Base-by-base conservation (phyloP, 2,113 vertebrate species). In the Psilopsiagon aurifrons region DNA sequence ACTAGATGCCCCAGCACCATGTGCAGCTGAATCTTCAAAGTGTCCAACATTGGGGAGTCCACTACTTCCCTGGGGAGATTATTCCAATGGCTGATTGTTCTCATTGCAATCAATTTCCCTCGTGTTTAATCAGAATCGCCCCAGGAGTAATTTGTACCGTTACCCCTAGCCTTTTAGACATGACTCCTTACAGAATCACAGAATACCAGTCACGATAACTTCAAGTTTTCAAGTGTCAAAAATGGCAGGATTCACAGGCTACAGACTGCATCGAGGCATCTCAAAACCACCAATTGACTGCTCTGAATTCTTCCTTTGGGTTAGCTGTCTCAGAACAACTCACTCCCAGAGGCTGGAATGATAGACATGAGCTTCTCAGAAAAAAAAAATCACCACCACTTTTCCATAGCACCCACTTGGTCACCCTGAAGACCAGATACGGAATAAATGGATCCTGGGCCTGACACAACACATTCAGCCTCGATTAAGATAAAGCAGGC, bases 191-290 rank as follows among this genome's bases (percentile, higher is more conserved):
- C 57, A 35, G 33, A 59, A 23, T 35, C 57, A 59, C 3, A n/a
- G 20, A 59, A 35, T 24, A 59, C 13, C 33, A 59, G 57, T 59
- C 20, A 83, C 7, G 18, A 60, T 17, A 15, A 4, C 37, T 90
- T 70, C 31, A 49, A 57, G 24, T 69, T 83, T 74, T 35, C 49
- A 80, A 81, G 41, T 12, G 22, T 57, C 51, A 78, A 70, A 81
- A 77, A 31, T 0, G 4, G 22, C 69, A 73, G 41, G 17, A 86
- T 80, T 59, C 44, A 44, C 5, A 31, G 8, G 12, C 52, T 47
- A 67, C n/a, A 63, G 25, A 46, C 0, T 44, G 24, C 49, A 76
- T 2, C 0, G 1, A 87, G 35, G 31, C 5, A 69, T 43, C 66
- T 59, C 33, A 7, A 84, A 78, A 43, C 81, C 55, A 46, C 51